Evolutionary conservation across 2,113 vertebrate species (phyloP).

Genomic region (Anolis sagrei): DNA sequence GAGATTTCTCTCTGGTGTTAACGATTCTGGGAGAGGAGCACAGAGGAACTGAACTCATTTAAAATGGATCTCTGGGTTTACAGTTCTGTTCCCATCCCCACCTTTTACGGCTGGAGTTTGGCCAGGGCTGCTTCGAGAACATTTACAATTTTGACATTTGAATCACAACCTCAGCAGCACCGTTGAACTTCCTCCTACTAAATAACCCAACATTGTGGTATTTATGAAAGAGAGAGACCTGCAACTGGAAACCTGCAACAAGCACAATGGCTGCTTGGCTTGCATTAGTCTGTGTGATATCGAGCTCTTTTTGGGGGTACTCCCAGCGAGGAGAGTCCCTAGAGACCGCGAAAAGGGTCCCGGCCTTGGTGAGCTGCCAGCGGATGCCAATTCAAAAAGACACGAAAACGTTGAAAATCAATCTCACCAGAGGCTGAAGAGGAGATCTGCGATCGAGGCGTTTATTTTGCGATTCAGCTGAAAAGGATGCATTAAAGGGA

Average conservation of each 20-base stretch:
- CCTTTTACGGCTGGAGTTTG: slow-evolving; percentile 9
- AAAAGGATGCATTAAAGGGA: no score
- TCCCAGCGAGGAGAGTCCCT: no score
- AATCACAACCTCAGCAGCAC: neutral
- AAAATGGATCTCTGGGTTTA: neutral
- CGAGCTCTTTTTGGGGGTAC: no score
- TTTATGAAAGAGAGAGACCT: neutral
- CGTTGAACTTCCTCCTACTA: neutral
- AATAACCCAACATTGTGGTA: slow-evolving; percentile 13
- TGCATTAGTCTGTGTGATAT: neutral
- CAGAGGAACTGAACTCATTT: slow-evolving; percentile 5
- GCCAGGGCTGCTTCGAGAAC: slow-evolving; percentile 1
- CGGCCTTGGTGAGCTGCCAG: no score
- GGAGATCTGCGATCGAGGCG: no score
- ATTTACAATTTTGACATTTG: slow-evolving; percentile 20
- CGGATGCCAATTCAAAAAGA: no score
- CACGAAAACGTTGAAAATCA: no score
- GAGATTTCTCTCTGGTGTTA: slow-evolving; percentile 15
- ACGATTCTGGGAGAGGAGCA: neutral
- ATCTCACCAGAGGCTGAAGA: no score
- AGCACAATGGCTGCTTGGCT: neutral
- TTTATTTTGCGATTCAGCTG: no score
- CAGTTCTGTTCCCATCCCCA: neutral
- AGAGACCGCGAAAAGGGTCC: no score
- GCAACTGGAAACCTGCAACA: neutral